phyloP scores from a whole-genome alignment of 1,140 invertebrate genomes.

The Aphaenogaster rudis region DNA sequence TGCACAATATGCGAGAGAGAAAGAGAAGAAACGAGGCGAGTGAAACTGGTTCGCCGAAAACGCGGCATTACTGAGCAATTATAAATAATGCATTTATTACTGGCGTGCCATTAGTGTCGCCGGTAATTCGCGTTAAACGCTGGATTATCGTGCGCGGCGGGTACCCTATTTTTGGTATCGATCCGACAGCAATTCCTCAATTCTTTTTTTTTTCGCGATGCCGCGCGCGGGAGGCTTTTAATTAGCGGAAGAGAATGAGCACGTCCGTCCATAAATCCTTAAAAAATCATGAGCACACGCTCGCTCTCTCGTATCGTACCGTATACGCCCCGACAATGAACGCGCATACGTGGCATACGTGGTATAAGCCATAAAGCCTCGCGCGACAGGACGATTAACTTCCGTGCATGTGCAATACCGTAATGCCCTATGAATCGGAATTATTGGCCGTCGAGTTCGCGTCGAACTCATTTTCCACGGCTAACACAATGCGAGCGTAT shows the following conservation, averaged over 20 bases:
- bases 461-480: slow-evolving; percentile 41
- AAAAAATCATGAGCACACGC: slow-evolving; percentile 44
- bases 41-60: neutral
- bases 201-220: neutral
- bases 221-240: slow-evolving; percentile 19
- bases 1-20: neutral
- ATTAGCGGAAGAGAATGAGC: slow-evolving; percentile 38
- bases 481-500: slow-evolving; percentile 18
- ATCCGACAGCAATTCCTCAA: neutral
- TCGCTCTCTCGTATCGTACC: neutral
- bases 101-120: neutral
- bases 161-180: neutral
- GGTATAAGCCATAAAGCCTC: slow-evolving; percentile 45
- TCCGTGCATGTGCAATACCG: slow-evolving; percentile 53
- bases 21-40: neutral
- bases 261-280: slow-evolving; percentile 48
- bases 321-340: slow-evolving; percentile 25
- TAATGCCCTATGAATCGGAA: slow-evolving; percentile 51
- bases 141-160: neutral
- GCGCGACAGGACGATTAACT: slow-evolving; percentile 60
- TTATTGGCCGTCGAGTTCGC: slow-evolving; percentile 43
- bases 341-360: neutral
- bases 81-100: slow-evolving; percentile 54
- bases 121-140: slow-evolving; percentile 40
- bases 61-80: slow-evolving; percentile 37